Percentiles rank a stretch among this genome's conserved stretches.
phyloP scores from a whole-genome alignment of 2,888 invertebrate genomes.

The Microctonus brassicae region DNA sequence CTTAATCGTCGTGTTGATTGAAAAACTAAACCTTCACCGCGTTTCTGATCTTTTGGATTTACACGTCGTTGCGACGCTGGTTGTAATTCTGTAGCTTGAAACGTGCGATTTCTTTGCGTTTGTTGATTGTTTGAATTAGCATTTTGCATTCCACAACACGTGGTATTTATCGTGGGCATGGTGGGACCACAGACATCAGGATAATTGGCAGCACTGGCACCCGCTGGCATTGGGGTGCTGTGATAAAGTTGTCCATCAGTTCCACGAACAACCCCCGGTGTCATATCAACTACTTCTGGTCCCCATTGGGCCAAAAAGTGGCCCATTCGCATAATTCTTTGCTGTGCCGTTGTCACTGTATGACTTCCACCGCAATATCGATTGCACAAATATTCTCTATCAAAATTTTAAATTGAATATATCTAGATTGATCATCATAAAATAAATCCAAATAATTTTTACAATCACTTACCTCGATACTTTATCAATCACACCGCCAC shows the following conservation, averaged over 20 bases:
- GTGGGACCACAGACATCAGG: slow-evolving; percentile 21
- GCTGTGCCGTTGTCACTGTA: slow-evolving; percentile 80
- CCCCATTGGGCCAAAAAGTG: slow-evolving; percentile 79
- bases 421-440: neutral
- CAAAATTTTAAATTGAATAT: neutral
- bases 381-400: slow-evolving; percentile 74
- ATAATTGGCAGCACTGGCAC: neutral
- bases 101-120: neutral
- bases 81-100: too few species aligned
- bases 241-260: slow-evolving; percentile 59
- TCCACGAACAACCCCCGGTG: slow-evolving; percentile 71
- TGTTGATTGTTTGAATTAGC: slow-evolving; percentile 14
- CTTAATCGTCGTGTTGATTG: slow-evolving; percentile 32
- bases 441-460: neutral
- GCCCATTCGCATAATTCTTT: slow-evolving; percentile 77
- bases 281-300: slow-evolving; percentile 74
- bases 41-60: slow-evolving; percentile 31
- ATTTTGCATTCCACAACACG: slow-evolving; percentile 5
- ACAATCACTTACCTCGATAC: slow-evolving; percentile 46
- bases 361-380: slow-evolving; percentile 86
- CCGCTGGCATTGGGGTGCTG: slow-evolving; percentile 43
- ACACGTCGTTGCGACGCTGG: slow-evolving; percentile 9
- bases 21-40: slow-evolving; percentile 18
- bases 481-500: slow-evolving; percentile 44
- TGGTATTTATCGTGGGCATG: too few species aligned